phyloP scores from a whole-genome alignment of 2,888 invertebrate genomes.

The Coleophora flavipennella region DNA sequence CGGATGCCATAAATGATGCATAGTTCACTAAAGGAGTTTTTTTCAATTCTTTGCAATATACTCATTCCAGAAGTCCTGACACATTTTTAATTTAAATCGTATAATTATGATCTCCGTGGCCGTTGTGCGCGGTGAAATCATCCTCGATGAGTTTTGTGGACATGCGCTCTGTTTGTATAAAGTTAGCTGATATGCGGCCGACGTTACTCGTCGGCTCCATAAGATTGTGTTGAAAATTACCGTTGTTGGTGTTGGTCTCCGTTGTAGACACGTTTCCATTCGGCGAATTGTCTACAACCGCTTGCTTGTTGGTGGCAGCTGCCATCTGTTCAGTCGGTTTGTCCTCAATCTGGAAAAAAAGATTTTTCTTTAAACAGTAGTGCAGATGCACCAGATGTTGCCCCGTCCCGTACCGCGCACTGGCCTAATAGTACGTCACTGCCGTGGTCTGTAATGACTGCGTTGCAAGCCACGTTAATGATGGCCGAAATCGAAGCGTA shows the following conservation, averaged over 20 bases:
- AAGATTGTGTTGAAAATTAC: conserved; percentile 26
- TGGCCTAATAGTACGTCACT: no score
- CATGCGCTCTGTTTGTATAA: conserved; percentile 50
- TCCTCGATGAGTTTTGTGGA: conserved; percentile 36
- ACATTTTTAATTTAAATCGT: conserved; percentile 43
- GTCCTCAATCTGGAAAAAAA: conserved; percentile 45
- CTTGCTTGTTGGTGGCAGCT: conserved; percentile 23
- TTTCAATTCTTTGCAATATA: conserved; percentile 34
- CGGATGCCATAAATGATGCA: no score
- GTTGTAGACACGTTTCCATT: conserved; percentile 21
- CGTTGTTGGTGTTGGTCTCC: conserved; percentile 37
- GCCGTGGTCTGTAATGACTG: no score
- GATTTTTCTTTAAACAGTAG: neutral
- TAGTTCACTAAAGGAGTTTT: no score
- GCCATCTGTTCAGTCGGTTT: conserved; percentile 34
- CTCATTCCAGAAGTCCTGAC: conserved; percentile 35
- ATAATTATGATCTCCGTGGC: conserved; percentile 41
- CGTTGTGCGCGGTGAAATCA: conserved; percentile 64
- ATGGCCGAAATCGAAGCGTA: no score
- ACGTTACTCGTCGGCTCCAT: conserved; percentile 19
- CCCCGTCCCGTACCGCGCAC: no score
- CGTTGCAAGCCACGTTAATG: no score
- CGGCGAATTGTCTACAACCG: conserved; percentile 31
- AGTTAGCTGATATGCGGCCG: conserved; percentile 49
- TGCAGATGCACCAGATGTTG: no score